Conservation (phyloP, 2,797 vertebrate genomes). For the Sarcophilus harrisii region DNA sequence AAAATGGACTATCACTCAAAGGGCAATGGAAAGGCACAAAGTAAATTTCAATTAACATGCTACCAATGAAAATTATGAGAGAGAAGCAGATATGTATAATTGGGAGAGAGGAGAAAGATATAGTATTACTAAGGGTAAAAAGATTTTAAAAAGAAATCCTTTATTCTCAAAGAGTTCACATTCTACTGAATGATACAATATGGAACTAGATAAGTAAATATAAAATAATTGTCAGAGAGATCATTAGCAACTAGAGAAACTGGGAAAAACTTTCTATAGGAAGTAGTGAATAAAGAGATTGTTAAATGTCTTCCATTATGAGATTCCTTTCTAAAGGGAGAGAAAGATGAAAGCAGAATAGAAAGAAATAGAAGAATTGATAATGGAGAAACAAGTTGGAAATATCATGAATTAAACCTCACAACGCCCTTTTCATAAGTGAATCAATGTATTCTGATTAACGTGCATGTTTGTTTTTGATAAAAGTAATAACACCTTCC, state of each 20-base stretch:
- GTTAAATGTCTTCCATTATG: neutral
- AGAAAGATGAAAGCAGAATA: neutral
- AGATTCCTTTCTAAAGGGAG: neutral
- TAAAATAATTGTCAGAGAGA: neutral
- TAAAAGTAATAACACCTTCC: neutral
- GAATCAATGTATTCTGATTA: neutral
- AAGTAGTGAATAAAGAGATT: neutral
- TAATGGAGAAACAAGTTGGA: neutral
- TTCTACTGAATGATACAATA: neutral
- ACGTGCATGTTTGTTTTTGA: neutral
- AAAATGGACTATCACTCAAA: neutral
- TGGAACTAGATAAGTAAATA: neutral
- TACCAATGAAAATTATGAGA: neutral
- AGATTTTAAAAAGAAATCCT: neutral
- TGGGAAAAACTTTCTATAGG: neutral
- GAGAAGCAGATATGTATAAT: neutral
- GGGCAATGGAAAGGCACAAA: neutral
- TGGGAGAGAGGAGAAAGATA: no score
- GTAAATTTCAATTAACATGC: neutral
- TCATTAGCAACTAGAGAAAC: neutral
- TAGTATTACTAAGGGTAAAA: neutral
- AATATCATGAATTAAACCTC: neutral
- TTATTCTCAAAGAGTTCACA: neutral
- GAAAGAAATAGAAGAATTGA: neutral
- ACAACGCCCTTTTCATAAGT: neutral